Percentiles rank a stretch among this genome's conserved stretches.
Conservation (phyloP, 2,113 vertebrate genomes). For the Megalops atlanticus region DNA sequence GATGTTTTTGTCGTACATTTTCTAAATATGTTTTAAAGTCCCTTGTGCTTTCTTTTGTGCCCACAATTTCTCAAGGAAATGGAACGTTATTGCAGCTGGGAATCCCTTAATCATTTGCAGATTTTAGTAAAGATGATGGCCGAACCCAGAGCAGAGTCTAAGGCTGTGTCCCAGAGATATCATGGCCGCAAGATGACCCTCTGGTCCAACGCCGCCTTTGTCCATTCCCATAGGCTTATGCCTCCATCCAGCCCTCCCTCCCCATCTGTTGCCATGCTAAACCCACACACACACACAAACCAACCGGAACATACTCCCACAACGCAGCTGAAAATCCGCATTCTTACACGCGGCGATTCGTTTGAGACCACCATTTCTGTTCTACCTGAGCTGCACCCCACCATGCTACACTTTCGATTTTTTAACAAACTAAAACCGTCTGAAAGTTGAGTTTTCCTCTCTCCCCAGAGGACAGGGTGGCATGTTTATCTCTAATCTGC, state of each 20-base stretch:
- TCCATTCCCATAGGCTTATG: background rate
- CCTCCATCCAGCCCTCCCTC: background rate
- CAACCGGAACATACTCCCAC: background rate
- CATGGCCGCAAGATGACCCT: background rate
- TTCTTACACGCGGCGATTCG: background rate
- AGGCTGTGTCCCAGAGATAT: background rate
- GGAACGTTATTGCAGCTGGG: background rate
- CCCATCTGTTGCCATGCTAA: background rate
- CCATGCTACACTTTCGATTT: too few species aligned
- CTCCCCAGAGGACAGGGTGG: background rate
- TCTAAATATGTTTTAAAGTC: background rate
- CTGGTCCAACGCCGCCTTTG: background rate
- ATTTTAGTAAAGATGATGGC: background rate
- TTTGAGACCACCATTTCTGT: background rate
- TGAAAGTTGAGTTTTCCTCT: background rate
- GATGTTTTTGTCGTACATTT: background rate
- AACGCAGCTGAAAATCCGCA: background rate
- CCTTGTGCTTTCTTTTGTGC: background rate
- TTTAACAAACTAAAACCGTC: too few species aligned
- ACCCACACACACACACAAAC: background rate
- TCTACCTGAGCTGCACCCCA: background rate
- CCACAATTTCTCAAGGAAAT: background rate
- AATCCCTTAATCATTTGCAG: background rate
- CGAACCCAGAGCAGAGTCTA: background rate
- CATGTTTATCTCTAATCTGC: slow-evolving; percentile 30